Conservation (phyloP, 2,113 vertebrate genomes). For the Uropsilus gracilis region DNA sequence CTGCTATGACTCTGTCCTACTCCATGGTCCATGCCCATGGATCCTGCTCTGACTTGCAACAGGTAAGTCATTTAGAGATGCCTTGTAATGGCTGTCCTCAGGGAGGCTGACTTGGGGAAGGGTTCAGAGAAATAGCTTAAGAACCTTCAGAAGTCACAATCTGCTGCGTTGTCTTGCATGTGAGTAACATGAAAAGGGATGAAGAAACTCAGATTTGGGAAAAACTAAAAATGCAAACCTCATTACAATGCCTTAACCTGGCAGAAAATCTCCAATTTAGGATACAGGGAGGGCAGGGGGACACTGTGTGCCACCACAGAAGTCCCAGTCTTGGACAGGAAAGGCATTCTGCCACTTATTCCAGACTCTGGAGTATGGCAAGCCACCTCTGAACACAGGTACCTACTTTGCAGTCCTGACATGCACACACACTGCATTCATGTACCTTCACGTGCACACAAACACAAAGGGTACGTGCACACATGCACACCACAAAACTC, state of each 20-base stretch:
- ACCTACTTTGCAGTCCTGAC: not conserved
- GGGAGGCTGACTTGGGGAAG: conserved; percentile 15
- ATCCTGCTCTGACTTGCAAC: conserved; percentile 26
- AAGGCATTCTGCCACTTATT: conserved; percentile 43
- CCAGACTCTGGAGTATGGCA: conserved; percentile 82
- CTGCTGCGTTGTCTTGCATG: not conserved
- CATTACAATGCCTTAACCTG: conserved; percentile 60
- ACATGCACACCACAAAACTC: not conserved
- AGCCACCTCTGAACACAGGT: conserved; percentile 78
- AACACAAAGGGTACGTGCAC: too few species aligned
- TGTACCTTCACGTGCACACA: too few species aligned
- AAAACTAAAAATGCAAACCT: not conserved
- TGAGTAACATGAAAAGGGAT: not conserved
- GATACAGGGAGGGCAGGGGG: conserved; percentile 73
- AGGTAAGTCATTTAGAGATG: conserved; percentile 23
- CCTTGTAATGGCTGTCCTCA: not conserved
- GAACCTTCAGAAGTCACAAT: conserved; percentile 45
- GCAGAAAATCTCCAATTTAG: conserved; percentile 67
- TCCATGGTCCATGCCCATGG: not conserved
- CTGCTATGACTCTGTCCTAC: not conserved
- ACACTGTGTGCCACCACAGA: too few species aligned
- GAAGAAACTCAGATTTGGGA: not conserved
- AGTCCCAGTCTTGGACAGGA: not conserved
- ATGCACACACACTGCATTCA: too few species aligned
- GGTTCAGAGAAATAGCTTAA: conserved; percentile 45